A percentile compares a stretch with the other conserved stretches of the same genome.
Conservation (phyloP, 2,797 vertebrate species). For the Spheniscus humboldti region DNA sequence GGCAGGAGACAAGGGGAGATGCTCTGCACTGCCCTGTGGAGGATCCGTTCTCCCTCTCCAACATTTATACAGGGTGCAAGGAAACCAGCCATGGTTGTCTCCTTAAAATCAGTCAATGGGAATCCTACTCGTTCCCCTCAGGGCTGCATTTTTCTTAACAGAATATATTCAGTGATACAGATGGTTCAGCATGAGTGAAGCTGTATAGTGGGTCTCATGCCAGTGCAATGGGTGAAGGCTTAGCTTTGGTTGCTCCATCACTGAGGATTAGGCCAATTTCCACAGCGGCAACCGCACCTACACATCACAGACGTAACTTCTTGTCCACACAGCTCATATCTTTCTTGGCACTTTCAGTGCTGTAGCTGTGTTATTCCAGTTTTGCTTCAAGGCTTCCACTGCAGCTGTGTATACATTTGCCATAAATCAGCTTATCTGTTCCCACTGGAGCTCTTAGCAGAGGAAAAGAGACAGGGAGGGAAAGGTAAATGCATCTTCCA, state of each 20-base stretch:
- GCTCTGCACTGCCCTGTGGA: not conserved
- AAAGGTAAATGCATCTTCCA: constrained; percentile 9
- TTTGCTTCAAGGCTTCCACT: constrained; percentile 35
- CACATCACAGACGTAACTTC: not conserved
- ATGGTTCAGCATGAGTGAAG: not conserved
- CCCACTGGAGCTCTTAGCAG: not conserved
- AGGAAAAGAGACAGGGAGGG: not conserved
- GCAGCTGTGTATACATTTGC: constrained; percentile 31
- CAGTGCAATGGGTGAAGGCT: not conserved
- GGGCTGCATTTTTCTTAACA: not conserved
- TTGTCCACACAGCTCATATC: not conserved
- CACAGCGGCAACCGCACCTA: not conserved
- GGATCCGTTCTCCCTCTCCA: not conserved
- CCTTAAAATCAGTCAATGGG: not conserved
- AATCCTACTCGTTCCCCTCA: not conserved
- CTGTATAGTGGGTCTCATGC: not conserved
- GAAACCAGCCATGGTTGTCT: not conserved
- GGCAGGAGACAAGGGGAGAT: not conserved
- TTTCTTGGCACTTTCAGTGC: not conserved
- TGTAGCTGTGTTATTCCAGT: not conserved
- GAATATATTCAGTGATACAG: not conserved
- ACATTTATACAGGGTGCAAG: not conserved
- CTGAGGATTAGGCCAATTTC: not conserved
- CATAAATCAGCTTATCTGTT: constrained; percentile 36
- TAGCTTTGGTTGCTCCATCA: not conserved